Evolutionary conservation across 2,888 invertebrate species (phyloP).

Genomic region (Lasioglossum morio): DNA sequence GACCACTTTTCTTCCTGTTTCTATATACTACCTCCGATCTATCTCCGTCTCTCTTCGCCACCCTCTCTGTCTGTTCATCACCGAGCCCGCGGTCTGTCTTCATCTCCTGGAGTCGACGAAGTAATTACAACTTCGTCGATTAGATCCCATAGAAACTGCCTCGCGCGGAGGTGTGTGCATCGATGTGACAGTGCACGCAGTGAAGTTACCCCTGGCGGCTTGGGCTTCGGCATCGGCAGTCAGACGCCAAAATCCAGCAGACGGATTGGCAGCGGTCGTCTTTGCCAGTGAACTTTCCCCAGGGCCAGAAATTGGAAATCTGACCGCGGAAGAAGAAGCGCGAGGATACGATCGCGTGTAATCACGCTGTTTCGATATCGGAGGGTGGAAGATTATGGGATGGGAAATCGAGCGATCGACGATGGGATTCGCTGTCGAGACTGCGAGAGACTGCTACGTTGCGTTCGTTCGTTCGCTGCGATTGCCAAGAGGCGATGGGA

Average conservation of each 20-base stretch:
- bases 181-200: slow-evolving; percentile 59
- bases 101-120: slow-evolving; percentile 59
- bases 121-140: slow-evolving; percentile 80
- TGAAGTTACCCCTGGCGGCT: slow-evolving; percentile 15
- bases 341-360: slow-evolving; percentile 3
- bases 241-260: slow-evolving; percentile 61
- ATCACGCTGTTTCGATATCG: slow-evolving; percentile 16
- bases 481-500: neutral
- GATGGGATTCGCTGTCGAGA: slow-evolving; percentile 5
- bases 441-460: neutral
- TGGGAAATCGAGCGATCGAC: neutral
- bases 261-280: slow-evolving; percentile 58
- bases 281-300: slow-evolving; percentile 45
- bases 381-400: neutral
- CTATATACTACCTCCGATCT: neutral
- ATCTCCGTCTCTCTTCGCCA: neutral
- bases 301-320: slow-evolving; percentile 51
- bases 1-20: neutral
- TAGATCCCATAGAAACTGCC: slow-evolving; percentile 74
- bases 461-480: neutral
- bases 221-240: slow-evolving; percentile 33
- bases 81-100: slow-evolving; percentile 19
- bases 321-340: slow-evolving; percentile 28
- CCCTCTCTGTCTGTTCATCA: slow-evolving; percentile 17
- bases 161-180: slow-evolving; percentile 57